phyloP scores from a whole-genome alignment of 2,113 vertebrate genomes.

The Hepsetus odoe region DNA sequence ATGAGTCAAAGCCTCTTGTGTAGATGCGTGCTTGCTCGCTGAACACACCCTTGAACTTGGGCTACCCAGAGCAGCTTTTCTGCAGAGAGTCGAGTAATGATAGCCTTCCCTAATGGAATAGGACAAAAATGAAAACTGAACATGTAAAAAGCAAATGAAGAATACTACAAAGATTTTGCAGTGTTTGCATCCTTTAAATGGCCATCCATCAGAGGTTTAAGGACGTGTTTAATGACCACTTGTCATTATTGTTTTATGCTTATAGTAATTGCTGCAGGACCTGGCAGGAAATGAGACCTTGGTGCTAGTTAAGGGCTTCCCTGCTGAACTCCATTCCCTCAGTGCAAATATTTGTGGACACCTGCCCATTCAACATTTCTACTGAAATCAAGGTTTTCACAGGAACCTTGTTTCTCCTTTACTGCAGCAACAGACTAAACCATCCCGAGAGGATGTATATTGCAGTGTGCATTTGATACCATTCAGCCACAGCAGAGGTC shows the following conservation, averaged over 20 bases:
- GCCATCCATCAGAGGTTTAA: background rate
- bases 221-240: background rate
- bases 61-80: slow-evolving; percentile 27
- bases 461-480: background rate
- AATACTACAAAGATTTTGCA: background rate
- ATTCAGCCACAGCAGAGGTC: no score
- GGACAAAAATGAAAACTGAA: background rate
- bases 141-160: background rate
- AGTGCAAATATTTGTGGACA: no score
- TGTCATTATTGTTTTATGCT: background rate
- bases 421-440: background rate
- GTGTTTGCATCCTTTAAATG: background rate
- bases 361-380: background rate
- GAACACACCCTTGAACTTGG: slow-evolving; percentile 47
- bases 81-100: slow-evolving; percentile 34
- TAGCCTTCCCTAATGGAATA: background rate
- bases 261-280: background rate
- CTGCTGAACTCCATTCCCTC: background rate
- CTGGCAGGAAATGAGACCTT: background rate
- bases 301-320: background rate
- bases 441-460: background rate
- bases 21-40: slow-evolving; percentile 42
- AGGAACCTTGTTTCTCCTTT: background rate
- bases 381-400: background rate
- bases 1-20: slow-evolving; percentile 53